Base-by-base conservation (phyloP, 2,888 invertebrate species). In the Scaptomyza cyrtandrae region DNA sequence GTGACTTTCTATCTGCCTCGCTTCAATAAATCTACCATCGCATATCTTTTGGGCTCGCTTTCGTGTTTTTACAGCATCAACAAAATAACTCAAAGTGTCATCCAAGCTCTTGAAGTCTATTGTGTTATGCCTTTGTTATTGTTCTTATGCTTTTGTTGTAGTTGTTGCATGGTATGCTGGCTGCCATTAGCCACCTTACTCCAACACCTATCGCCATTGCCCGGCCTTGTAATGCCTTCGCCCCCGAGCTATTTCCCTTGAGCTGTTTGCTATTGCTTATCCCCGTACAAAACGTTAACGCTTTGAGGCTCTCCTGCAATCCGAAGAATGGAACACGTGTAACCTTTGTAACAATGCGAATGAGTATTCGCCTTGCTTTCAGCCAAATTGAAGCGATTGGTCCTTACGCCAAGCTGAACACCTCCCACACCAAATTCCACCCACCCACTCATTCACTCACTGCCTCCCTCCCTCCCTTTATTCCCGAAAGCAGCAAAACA, bases 71-170 rank as follows among this genome's bases (percentile, higher is more conserved):
- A 72, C 82, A 78, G 78, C 82, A 82, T 84, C 82, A 82, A 81
- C 83, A 82, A 81, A 82, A 83, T 82, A 83, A 82, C 84, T 81
- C 81, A 82, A 82, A 82, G 85, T 83, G 83, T 85, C 85, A 83
- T 83, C 82, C 78, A 78, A 80, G 82, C 85, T 85, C 85, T 85
- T 82, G 76, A 85, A 85, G 83, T 83, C 83, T 83, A 83, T 85
- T 83, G 85, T 81, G 80, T 77, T 68, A 61, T 72, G 75, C 65
- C 78, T 71, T 63, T 80, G 71, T 68, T 63, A 69, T 58, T 67
- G 76, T 63, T 24, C 24, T 24, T 67, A 71, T 72, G 75, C 66
- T 67, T 64, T 69, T 64, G 49, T 48, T 62, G 33, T 53, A 58
- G 58, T 16, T 39, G 52, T 52, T 65, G 39, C 7, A 39, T 53